Percentiles rank a stretch among this genome's conserved stretches.
Evolutionary conservation across 2,797 vertebrate genomes (phyloP).

Genomic region (Sebastes trivittatus): DNA sequence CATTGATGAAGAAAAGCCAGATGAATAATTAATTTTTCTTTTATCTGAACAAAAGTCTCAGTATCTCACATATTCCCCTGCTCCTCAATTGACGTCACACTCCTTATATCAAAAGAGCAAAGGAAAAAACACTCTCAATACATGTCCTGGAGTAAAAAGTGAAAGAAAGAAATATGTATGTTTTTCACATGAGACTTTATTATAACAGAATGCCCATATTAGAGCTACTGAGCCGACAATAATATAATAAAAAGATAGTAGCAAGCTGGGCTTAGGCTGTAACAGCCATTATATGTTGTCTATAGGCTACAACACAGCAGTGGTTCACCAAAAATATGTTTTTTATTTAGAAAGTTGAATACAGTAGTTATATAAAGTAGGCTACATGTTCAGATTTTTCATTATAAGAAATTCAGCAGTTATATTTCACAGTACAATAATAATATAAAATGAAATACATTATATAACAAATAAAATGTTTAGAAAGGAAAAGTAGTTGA

Average conservation of each 20-base stretch:
- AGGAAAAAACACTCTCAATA: neutral
- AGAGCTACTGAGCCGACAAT: neutral
- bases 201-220: neutral
- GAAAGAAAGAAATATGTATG: neutral
- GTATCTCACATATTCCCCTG: neutral
- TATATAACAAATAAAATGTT: no score
- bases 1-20: constrained; percentile 5
- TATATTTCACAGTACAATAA: no score
- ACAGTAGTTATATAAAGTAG: no score
- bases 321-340: neutral
- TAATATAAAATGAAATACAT: no score
- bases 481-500: no score
- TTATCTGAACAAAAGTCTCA: neutral
- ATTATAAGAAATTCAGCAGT: no score
- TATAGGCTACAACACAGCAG: neutral
- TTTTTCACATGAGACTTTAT: neutral
- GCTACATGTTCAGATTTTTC: no score
- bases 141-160: neutral
- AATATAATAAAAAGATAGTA: neutral
- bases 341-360: no score
- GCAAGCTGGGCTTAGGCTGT: neutral
- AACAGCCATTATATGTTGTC: neutral
- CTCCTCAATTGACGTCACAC: neutral
- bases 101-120: neutral
- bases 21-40: constrained; percentile 4